Evolutionary conservation across 2,797 vertebrate genomes (phyloP).

Genomic region (Phaenicophaeus curvirostris): DNA sequence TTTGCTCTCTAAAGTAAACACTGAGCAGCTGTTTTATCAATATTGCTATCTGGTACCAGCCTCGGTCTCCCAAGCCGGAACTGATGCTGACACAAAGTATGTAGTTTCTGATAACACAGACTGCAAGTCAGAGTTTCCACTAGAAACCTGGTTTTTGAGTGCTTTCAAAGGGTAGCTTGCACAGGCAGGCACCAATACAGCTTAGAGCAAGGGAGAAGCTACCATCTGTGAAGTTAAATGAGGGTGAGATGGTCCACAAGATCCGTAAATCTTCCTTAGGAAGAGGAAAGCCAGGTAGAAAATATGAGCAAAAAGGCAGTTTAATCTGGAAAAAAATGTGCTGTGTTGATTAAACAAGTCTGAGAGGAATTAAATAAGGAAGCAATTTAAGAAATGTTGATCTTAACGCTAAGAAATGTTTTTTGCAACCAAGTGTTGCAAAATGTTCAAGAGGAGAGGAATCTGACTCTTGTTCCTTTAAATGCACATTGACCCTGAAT

Average conservation of each 20-base stretch:
- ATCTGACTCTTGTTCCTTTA: background rate
- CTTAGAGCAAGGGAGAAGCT: background rate
- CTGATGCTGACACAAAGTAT: background rate
- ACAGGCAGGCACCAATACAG: fast-evolving
- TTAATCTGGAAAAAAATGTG: background rate
- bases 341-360: background rate
- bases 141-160: background rate
- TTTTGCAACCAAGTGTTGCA: background rate
- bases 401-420: background rate
- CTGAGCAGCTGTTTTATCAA: background rate
- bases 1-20: background rate
- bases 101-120: background rate
- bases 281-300: background rate
- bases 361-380: background rate
- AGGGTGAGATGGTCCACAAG: background rate
- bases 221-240: fast-evolving
- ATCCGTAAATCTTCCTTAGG: background rate
- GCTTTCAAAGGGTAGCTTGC: background rate
- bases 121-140: background rate
- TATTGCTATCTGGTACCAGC: background rate
- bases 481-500: background rate
- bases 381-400: background rate
- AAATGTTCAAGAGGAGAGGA: background rate
- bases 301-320: background rate
- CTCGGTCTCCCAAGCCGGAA: background rate